Evolutionary conservation across 2,888 invertebrate species (phyloP).

Genomic region (Hemithea aestivaria): DNA sequence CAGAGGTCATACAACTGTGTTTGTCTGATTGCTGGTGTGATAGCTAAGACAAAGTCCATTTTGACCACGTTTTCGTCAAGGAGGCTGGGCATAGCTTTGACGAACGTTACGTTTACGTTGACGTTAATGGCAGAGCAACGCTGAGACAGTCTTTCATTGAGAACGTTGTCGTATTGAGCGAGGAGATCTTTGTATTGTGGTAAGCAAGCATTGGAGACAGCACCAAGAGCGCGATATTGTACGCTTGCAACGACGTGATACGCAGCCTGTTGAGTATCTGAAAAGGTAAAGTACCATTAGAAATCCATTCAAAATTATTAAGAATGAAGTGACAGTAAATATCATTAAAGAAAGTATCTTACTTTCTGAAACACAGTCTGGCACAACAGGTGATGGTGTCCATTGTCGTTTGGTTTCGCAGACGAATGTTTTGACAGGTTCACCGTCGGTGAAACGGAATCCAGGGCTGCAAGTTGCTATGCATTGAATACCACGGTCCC

Average conservation of each 20-base stretch:
- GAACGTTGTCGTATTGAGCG: slow-evolving; percentile 86
- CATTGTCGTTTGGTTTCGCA: slow-evolving; percentile 90
- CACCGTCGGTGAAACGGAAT: slow-evolving; percentile 94
- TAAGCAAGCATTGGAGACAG: slow-evolving; percentile 90
- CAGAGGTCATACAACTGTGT: slow-evolving; percentile 96
- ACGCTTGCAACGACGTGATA: slow-evolving; percentile 93
- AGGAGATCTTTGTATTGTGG: slow-evolving; percentile 91
- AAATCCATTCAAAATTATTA: too few relatives aligned
- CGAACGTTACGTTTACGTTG: slow-evolving; percentile 94
- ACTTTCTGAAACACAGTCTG: slow-evolving; percentile 97
- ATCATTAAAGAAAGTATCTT: slow-evolving; percentile 34
- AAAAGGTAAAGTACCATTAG: slow-evolving; percentile 32
- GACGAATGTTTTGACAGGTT: slow-evolving; percentile 90
- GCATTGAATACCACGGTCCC: slow-evolving; percentile 90
- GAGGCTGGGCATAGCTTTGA: slow-evolving; percentile 88
- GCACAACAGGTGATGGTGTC: slow-evolving; percentile 93
- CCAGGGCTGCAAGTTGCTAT: slow-evolving; percentile 94
- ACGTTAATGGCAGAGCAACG: slow-evolving; percentile 97
- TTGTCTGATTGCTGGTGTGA: slow-evolving; percentile 92
- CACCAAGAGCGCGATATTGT: slow-evolving; percentile 93
- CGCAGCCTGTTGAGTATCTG: slow-evolving; percentile 95
- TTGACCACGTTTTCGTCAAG: slow-evolving; percentile 92
- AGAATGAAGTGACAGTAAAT: slow-evolving; percentile 4
- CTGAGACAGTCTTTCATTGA: slow-evolving; percentile 91
- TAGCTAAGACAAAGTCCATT: slow-evolving; percentile 92